A percentile compares a stretch with the other conserved stretches of the same genome.
Conservation (phyloP, 2,888 invertebrate species). For the Choristoneura rosaceana region DNA sequence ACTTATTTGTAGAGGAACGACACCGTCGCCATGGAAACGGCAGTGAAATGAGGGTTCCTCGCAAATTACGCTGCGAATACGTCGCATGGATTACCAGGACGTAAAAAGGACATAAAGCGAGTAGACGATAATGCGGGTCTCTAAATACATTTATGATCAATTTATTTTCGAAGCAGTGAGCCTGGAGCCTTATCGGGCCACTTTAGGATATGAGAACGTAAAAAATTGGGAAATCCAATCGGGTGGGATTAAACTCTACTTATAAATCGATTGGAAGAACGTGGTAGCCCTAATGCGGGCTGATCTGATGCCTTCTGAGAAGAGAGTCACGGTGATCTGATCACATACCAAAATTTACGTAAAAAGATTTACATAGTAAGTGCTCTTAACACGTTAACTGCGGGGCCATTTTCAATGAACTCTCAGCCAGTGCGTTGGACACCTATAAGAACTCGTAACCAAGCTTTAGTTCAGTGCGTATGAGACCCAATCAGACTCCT, state of each 20-base stretch:
- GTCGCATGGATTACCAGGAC: conserved; percentile 56
- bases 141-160: conserved; percentile 42
- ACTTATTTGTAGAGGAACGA: conserved; percentile 47
- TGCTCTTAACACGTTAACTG: too few species aligned
- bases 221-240: not conserved
- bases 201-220: conserved; percentile 8
- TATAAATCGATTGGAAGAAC: not conserved
- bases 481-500: too few species aligned
- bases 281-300: too few species aligned
- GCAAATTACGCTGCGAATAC: conserved; percentile 60
- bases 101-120: conserved; percentile 48
- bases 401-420: too few species aligned
- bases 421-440: too few species aligned
- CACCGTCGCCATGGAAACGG: conserved; percentile 57
- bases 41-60: conserved; percentile 56
- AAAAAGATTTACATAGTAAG: too few species aligned
- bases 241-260: not conserved
- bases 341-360: too few species aligned
- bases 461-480: too few species aligned
- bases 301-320: too few species aligned
- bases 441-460: too few species aligned
- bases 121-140: conserved; percentile 14
- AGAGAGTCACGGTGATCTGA: too few species aligned
- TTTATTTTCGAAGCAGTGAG: conserved; percentile 42
- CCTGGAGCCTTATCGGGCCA: conserved; percentile 17